Base-by-base conservation (phyloP, 1,140 invertebrate species). In the Lordiphosa mommai region DNA sequence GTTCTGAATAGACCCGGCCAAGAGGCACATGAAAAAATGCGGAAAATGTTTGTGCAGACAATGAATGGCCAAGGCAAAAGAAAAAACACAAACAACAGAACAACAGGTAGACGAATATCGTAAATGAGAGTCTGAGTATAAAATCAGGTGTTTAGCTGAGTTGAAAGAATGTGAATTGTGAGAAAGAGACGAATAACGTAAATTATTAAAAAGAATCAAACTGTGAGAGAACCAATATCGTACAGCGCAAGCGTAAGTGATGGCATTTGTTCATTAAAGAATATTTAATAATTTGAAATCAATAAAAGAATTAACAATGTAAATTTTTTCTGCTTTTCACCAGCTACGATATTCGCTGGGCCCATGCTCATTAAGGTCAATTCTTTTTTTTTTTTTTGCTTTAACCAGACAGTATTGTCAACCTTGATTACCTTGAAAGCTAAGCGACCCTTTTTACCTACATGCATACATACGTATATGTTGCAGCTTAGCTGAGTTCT, bases 41-140 rank as follows among this genome's bases (percentile, higher is more conserved):
- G 72, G 63, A 82, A 77, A 84, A 82, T 84, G 77, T 82, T 65
- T 61, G 66, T 64, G 41, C 74, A 73, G 74, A 80, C 74, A 66
- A 73, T 61, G 68, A 52, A 61, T 44, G 44, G 23, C 44, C 16
- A 51, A 56, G 33, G 17, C 60, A 56, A 43, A 41, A 72, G 23
- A 53, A 27, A 58, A 73, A 71, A 52, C 74, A 61, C 73, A 73
- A 80, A 64, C 69, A 80, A 57, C 40, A 37, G 37, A 58, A 37
- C 48, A 69, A 77, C 72, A 82, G 76, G 67, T 77, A 77, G 66
- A 55, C 44, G 60, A 80, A 73, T 80, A 73, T 70, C 74, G 74
- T 73, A 34, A 33, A 9, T 10, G 29, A 20, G 47, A 32, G 32
- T 30, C 10, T 0, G 10, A 23, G 29, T 7, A 16, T 12, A 17